A percentile compares a stretch with the other conserved stretches of the same genome.
These are phyloP conservation scores for Paraplagusia blochii DNA, from an alignment of 2,113 vertebrate genomes.

Conservation along the genomic window DNA sequence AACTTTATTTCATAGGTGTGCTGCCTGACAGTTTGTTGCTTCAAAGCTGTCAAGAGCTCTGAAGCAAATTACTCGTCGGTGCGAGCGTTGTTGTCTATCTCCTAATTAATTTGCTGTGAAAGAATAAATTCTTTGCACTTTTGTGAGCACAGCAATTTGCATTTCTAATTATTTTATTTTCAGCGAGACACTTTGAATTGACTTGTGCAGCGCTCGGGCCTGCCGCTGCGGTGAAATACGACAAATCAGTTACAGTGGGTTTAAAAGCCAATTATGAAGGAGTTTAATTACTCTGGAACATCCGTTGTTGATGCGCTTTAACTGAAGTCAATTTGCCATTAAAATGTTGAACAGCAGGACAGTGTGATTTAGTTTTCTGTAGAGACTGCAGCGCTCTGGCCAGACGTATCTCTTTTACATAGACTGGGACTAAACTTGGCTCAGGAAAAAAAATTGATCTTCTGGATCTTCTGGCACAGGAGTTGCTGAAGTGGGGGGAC, in stretches of 20 bases:
- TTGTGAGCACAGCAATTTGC: slow-evolving; percentile 53
- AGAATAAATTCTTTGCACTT: slow-evolving; percentile 61
- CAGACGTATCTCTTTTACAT: slow-evolving; percentile 2
- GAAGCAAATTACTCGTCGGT: slow-evolving; percentile 50
- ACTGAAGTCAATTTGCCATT: slow-evolving; percentile 12
- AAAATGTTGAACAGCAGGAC: neutral
- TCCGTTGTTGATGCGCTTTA: slow-evolving; percentile 30
- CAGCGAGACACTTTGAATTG: slow-evolving; percentile 33
- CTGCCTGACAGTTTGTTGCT: slow-evolving; percentile 51
- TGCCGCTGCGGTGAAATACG: slow-evolving; percentile 19
- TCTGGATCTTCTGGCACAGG: too few relatives aligned
- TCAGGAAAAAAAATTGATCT: too few relatives aligned
- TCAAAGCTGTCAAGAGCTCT: slow-evolving; percentile 57
- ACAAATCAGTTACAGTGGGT: slow-evolving; percentile 49
- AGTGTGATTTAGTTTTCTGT: neutral
- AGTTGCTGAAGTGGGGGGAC: too few relatives aligned
- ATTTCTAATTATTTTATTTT: slow-evolving; percentile 64
- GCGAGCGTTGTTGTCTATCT: slow-evolving; percentile 55
- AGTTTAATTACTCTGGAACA: slow-evolving; percentile 49
- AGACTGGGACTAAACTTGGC: slow-evolving; percentile 1
- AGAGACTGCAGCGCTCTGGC: neutral
- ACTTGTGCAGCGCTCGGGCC: slow-evolving; percentile 16
- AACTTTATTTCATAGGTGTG: slow-evolving; percentile 53
- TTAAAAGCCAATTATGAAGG: slow-evolving; percentile 47
- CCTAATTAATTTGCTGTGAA: slow-evolving; percentile 61